A percentile compares a stretch with the other conserved stretches of the same genome.
Evolutionary conservation across 2,797 vertebrate genomes (phyloP).

Genomic region (Schizothorax lantsangensis): DNA sequence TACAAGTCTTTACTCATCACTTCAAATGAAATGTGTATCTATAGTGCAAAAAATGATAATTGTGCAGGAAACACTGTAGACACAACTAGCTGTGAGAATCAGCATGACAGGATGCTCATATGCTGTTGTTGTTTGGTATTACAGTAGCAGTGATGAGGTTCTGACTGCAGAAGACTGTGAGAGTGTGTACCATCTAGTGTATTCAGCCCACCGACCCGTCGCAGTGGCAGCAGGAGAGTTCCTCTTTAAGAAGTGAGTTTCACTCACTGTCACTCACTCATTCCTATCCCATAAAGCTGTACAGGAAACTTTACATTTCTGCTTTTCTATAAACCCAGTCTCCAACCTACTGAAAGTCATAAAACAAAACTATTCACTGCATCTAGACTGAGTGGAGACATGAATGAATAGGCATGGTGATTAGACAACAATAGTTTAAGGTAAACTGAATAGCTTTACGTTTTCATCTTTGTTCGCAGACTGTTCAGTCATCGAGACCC

Average conservation of each 20-base stretch:
- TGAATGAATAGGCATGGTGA: not conserved
- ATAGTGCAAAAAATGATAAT: not conserved
- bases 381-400: not conserved
- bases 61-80: not conserved
- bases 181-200: slow-evolving; percentile 90
- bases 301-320: not conserved
- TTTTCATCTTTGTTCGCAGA: slow-evolving; percentile 63
- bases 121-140: slow-evolving; percentile 43
- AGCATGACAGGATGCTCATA: not conserved
- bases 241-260: slow-evolving; percentile 89
- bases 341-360: not conserved
- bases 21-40: not conserved
- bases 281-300: not conserved
- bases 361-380: not conserved
- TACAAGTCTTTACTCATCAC: not conserved
- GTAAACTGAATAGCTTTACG: not conserved
- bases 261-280: not conserved
- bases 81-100: not conserved
- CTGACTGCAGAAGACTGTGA: slow-evolving; percentile 92
- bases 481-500: slow-evolving; percentile 88
- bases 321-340: not conserved
- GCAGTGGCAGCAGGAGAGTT: slow-evolving; percentile 90
- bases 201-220: slow-evolving; percentile 88
- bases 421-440: not conserved
- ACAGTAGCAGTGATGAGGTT: slow-evolving; percentile 86